Base-by-base conservation (phyloP, 1,140 invertebrate genomes). In the Physella acuta region DNA sequence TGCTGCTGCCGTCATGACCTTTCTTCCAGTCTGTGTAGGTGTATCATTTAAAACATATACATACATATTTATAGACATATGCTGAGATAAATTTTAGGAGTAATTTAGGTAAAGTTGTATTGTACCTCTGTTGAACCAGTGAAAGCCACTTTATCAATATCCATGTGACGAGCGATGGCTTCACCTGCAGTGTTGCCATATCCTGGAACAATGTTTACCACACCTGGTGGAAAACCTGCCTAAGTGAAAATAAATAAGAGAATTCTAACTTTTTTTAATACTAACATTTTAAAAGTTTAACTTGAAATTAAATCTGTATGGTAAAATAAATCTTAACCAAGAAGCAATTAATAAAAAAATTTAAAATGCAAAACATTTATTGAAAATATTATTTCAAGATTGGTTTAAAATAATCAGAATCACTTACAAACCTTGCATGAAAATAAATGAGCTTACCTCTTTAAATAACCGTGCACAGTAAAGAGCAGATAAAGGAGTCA, bases 401-500 rank as follows among this genome's bases (percentile, higher is more conserved):
- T n/a, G n/a, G n/a, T n/a, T n/a, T n/a, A n/a, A n/a, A n/a, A n/a
- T n/a, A n/a, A n/a, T n/a, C n/a, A n/a, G n/a, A n/a, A n/a, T n/a
- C n/a, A n/a, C n/a, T n/a, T n/a, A n/a, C n/a, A n/a, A n/a, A n/a
- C n/a, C n/a, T n/a, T n/a, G n/a, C n/a, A n/a, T n/a, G n/a, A n/a
- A n/a, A n/a, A n/a, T n/a, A n/a, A n/a, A 4, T 11, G 4, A 8
- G 20, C 36, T 59, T 77, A 87, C 89, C 84, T 98, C 94, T 80
- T 91, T 91, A 26, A 88, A 81, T 0, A 98, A 85, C 0, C 90
- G 87, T 14, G 90, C 94, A 24, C 94, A 80, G 73, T 92, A 90
- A 0, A 97, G 84, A 0, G 94, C 93, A 2, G 91, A 92, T 0
- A 97, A 83, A 0, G 95, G 94, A 0, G 95, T 97, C 85, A 95